Percentiles rank a stretch among this genome's conserved stretches.
These are phyloP conservation scores for Andrena chrysosceles DNA, from an alignment of 2,888 invertebrate species.

Conservation along the genomic window DNA sequence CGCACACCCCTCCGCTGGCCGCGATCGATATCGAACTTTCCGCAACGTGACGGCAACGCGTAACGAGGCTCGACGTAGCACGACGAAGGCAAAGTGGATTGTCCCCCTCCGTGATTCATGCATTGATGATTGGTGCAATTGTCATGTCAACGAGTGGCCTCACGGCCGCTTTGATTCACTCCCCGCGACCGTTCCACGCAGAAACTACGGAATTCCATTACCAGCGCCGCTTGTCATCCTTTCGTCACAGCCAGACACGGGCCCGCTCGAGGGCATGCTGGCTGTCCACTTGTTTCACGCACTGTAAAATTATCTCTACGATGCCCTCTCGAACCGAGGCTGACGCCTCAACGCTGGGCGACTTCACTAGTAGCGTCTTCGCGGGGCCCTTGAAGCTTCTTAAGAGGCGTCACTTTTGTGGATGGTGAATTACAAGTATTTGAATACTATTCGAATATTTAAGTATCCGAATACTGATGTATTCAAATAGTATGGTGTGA, in stretches of 20 bases:
- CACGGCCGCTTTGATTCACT: constrained; percentile 66
- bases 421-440: no score
- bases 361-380: not conserved
- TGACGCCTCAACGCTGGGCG: not conserved
- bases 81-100: constrained; percentile 72
- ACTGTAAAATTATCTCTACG: constrained; percentile 33
- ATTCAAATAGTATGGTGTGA: no score
- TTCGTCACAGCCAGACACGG: constrained; percentile 57
- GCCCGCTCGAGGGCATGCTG: constrained; percentile 31
- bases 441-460: no score
- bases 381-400: no score
- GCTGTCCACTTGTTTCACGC: constrained; percentile 45
- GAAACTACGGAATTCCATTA: constrained; percentile 70
- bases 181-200: constrained; percentile 48
- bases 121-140: constrained; percentile 72
- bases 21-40: constrained; percentile 65
- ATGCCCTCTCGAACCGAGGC: not conserved
- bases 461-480: no score
- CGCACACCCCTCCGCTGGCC: not conserved
- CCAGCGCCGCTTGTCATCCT: constrained; percentile 60
- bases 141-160: constrained; percentile 70
- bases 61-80: constrained; percentile 68
- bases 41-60: constrained; percentile 63
- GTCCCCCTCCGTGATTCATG: constrained; percentile 62
- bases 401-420: no score